Evolutionary conservation across 2,888 invertebrate genomes (phyloP), one percentile per base, ranked within the genome.

Genomic region (Diaperis boleti): DNA sequence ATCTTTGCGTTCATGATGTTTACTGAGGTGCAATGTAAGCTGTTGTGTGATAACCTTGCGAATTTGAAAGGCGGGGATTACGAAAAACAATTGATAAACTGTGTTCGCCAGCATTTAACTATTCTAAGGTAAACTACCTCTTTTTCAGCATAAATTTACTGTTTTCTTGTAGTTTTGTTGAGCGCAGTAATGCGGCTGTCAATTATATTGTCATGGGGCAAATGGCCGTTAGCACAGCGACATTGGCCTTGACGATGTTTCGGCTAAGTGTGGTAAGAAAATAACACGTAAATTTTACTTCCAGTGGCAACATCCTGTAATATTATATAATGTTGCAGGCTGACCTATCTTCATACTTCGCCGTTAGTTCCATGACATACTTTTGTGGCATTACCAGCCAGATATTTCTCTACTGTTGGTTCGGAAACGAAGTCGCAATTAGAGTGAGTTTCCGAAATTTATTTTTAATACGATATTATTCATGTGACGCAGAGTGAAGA

Each of bases 231-330:
- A 67, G 63, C 37, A 62, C 64, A 2, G 4, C 56, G 8, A 61
- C 68, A 6, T 42, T 70, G 1, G 69, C 69, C 31, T 64, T 72
- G 67, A 64, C 68, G 13, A 41, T 70, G 20, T 72, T 70, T 56
- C 60, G 67, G 11, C 18, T 72, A n/a, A 69, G 60, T 15, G 31
- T 70, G 62, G 72, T 72, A 67, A 60, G 61, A 65, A 3, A 4
- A n/a, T n/a, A n/a, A n/a, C n/a, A n/a, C n/a, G n/a, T n/a, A n/a
- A n/a, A n/a, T n/a, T n/a, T n/a, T n/a, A n/a, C n/a, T n/a, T n/a
- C n/a, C n/a, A n/a, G n/a, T n/a, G n/a, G n/a, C n/a, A n/a, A n/a
- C n/a, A n/a, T n/a, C n/a, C n/a, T n/a, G n/a, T n/a, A n/a, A n/a
- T n/a, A n/a, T n/a, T 8, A 8, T 31, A 8, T 33, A 5, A 11